phyloP scores from a whole-genome alignment of 2,888 invertebrate species.

The Macroteleia sp. region DNA sequence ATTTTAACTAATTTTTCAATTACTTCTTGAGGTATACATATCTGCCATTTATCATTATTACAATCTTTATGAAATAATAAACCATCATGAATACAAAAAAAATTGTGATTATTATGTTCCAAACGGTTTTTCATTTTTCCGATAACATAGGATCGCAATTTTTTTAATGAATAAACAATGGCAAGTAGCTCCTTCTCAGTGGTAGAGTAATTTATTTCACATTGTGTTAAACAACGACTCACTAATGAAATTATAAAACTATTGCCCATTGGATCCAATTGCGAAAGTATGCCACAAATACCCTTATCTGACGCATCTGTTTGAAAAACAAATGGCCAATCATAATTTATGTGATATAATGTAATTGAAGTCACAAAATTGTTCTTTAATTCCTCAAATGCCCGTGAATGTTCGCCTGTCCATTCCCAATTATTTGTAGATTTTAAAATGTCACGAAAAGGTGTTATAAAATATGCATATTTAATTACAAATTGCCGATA shows the following conservation, averaged over 20 bases:
- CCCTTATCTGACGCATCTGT: constrained; percentile 46
- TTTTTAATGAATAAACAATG: constrained; percentile 22
- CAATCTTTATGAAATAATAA: background rate
- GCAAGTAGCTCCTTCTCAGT: constrained; percentile 68
- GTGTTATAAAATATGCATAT: background rate
- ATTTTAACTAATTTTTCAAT: background rate
- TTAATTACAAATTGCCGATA: background rate
- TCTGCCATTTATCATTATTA: background rate
- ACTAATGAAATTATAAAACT: constrained; percentile 38
- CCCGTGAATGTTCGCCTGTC: background rate
- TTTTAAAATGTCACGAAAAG: background rate
- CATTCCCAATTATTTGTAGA: background rate
- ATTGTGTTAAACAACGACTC: constrained; percentile 61
- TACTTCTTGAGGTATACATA: background rate
- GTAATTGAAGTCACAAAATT: background rate
- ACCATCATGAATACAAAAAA: background rate
- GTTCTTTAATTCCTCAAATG: constrained; percentile 38
- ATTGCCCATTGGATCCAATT: constrained; percentile 9
- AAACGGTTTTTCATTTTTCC: background rate
- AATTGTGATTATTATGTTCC: background rate
- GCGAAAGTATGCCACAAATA: constrained; percentile 61
- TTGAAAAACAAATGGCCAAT: constrained; percentile 45
- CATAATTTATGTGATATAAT: constrained; percentile 16
- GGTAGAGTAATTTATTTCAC: constrained; percentile 67
- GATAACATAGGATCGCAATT: constrained; percentile 18